A percentile compares a stretch with the other conserved stretches of the same genome.
phyloP scores from a whole-genome alignment of 2,113 vertebrate species.

The Felis catus region DNA sequence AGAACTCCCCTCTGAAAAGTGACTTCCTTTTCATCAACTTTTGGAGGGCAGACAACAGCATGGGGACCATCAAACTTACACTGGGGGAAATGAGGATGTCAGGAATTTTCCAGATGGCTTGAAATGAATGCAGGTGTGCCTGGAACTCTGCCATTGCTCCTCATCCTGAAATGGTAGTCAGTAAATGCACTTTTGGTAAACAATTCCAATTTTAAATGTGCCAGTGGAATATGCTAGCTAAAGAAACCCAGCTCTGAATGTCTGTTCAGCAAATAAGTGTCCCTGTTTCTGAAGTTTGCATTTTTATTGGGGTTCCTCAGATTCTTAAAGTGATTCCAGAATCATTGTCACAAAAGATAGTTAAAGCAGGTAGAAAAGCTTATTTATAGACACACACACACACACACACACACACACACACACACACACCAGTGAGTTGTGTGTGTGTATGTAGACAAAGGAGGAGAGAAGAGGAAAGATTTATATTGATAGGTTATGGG shows the following conservation, averaged over 20 bases:
- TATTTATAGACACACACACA: neutral
- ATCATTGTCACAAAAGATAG: neutral
- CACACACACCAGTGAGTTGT: neutral
- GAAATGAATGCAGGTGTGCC: constrained; percentile 69
- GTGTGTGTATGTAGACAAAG: neutral
- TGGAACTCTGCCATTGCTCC: constrained; percentile 59
- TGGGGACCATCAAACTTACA: constrained; percentile 42
- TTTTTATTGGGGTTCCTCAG: constrained; percentile 55
- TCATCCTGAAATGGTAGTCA: constrained; percentile 61
- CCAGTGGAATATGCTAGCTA: constrained; percentile 54
- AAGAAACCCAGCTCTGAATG: constrained; percentile 55
- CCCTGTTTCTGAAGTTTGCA: constrained; percentile 48
- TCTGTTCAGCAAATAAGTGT: constrained; percentile 62
- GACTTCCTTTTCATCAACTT: constrained; percentile 50
- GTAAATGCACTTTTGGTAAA: constrained; percentile 64
- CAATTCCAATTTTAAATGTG: constrained; percentile 65
- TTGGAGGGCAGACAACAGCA: constrained; percentile 56
- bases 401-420: no score
- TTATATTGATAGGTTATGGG: neutral
- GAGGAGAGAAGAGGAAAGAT: neutral
- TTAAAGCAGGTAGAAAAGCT: constrained; percentile 44
- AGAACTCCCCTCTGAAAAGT: neutral
- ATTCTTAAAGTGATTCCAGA: constrained; percentile 55
- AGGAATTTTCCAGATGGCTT: constrained; percentile 70
- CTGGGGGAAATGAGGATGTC: constrained; percentile 59